These are phyloP conservation scores for Leptinotarsa tumamoca DNA, from an alignment of 2,888 invertebrate species.

Conservation along the genomic window DNA sequence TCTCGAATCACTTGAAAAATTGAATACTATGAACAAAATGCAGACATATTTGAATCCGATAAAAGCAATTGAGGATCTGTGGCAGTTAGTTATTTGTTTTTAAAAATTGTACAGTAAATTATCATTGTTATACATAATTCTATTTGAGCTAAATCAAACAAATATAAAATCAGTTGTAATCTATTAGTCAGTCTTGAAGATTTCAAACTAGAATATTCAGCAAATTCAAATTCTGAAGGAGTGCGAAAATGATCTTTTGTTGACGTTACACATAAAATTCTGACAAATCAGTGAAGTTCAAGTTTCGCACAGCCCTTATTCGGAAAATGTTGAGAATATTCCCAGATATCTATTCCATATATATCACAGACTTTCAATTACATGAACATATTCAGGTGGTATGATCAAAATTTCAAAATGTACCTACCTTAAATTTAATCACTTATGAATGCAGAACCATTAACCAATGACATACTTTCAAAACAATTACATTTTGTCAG, in stretches of 20 bases:
- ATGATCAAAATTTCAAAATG: slow-evolving; percentile 6
- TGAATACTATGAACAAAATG: slow-evolving; percentile 8
- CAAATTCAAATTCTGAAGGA: background rate
- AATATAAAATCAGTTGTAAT: slow-evolving; percentile 3
- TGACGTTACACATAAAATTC: background rate
- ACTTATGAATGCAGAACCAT: slow-evolving; percentile 35
- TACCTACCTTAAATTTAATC: slow-evolving; percentile 37
- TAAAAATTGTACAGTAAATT: background rate
- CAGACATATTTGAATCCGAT: background rate
- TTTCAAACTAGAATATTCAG: background rate
- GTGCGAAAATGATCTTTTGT: background rate
- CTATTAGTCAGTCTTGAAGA: background rate
- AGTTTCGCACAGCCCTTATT: background rate
- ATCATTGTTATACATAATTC: background rate
- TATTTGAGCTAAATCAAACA: background rate
- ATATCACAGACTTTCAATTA: background rate
- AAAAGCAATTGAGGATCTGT: background rate
- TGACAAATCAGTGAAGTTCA: background rate
- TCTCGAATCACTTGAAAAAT: background rate
- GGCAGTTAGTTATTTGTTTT: slow-evolving; percentile 21
- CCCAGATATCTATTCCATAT: background rate
- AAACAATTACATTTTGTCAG: slow-evolving; percentile 24
- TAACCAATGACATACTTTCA: slow-evolving; percentile 32
- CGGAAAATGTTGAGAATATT: background rate
- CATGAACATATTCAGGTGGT: background rate